Evolutionary conservation across 2,888 invertebrate genomes (phyloP).

Genomic region (Metopia argyrocephala): DNA sequence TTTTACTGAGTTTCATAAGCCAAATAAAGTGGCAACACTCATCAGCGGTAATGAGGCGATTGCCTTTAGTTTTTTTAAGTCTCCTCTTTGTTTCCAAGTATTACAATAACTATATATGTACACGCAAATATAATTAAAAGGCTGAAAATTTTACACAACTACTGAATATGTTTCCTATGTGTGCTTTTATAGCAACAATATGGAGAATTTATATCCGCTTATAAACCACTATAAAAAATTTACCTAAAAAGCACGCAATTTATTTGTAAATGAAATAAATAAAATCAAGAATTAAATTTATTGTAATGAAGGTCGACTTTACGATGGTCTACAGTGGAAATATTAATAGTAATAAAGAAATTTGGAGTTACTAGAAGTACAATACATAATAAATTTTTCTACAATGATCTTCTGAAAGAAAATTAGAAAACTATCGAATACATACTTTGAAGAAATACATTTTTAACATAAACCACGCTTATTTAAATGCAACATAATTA

Average conservation of each 20-base stretch:
- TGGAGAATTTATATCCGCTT: slow-evolving; percentile 19
- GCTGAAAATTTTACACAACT: slow-evolving; percentile 17
- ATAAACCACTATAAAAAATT: slow-evolving; percentile 27
- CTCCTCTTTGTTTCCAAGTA: neutral
- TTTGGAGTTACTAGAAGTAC: no score
- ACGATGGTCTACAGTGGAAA: neutral
- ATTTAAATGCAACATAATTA: no score
- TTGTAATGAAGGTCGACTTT: slow-evolving; percentile 1
- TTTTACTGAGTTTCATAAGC: no score
- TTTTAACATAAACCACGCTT: no score
- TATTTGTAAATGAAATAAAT: neutral
- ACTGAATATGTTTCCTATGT: slow-evolving; percentile 10
- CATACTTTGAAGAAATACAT: no score
- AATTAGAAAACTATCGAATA: no score
- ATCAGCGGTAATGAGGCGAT: neutral
- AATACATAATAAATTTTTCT: no score
- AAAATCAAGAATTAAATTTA: slow-evolving; percentile 6
- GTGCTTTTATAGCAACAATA: slow-evolving; percentile 33
- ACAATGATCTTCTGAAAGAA: no score
- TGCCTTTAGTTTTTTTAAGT: neutral
- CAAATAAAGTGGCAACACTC: no score
- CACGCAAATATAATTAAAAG: slow-evolving; percentile 76
- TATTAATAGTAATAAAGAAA: neutral
- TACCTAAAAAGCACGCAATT: slow-evolving; percentile 45
- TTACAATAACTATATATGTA: slow-evolving; percentile 66